phyloP scores from a whole-genome alignment of 2,113 vertebrate genomes.

The Ciconia maguari region DNA sequence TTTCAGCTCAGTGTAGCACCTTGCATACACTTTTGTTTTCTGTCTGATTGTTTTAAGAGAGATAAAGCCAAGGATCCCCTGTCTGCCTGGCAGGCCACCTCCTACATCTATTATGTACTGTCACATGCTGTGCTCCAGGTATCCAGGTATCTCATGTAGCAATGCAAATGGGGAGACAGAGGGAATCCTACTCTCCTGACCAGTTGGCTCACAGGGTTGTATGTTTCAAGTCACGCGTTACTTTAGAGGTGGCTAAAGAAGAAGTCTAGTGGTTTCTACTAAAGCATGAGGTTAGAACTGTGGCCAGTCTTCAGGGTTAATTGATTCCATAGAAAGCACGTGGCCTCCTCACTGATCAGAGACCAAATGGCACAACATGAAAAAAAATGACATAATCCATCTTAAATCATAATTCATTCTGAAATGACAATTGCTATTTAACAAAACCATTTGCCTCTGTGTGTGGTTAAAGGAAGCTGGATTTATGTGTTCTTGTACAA shows the following conservation, averaged over 20 bases:
- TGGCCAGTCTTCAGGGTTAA: conserved; percentile 20
- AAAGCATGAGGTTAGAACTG: conserved; percentile 36
- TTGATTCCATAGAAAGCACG: conserved; percentile 13
- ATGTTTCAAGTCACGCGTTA: neutral
- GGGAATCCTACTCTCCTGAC: neutral
- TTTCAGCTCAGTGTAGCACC: neutral
- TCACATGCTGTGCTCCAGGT: neutral
- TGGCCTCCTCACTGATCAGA: conserved; percentile 17
- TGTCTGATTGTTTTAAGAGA: neutral
- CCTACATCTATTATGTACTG: neutral
- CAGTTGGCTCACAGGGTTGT: neutral
- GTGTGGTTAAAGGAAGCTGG: conserved; percentile 11
- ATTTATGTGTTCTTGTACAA: conserved; percentile 35
- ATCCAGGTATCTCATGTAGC: neutral
- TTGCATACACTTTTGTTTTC: neutral
- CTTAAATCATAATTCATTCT: conserved; percentile 39
- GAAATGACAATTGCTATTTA: conserved; percentile 41
- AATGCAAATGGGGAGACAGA: neutral
- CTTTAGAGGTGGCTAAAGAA: neutral
- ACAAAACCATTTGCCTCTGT: conserved; percentile 5
- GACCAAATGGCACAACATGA: conserved; percentile 21
- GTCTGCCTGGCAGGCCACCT: neutral
- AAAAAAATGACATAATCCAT: neutral
- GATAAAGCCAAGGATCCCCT: neutral
- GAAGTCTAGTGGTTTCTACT: neutral